Conservation (phyloP, 2,797 vertebrate genomes). For the Heterohyrax brucei region DNA sequence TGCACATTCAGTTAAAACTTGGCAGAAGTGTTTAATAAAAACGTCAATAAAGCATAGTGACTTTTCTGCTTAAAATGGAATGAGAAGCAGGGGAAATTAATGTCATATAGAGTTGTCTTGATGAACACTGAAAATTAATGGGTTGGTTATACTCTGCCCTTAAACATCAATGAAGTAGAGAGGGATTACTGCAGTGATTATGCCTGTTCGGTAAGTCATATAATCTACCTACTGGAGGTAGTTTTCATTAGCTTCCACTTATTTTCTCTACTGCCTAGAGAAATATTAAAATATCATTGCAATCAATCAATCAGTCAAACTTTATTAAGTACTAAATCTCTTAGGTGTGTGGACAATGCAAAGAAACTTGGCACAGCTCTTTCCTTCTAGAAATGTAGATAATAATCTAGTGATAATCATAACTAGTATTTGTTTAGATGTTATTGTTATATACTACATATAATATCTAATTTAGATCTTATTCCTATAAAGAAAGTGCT, state of each 20-base stretch:
- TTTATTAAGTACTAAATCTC: neutral
- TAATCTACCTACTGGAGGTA: conserved; percentile 21
- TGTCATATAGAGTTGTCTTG: neutral
- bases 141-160: neutral
- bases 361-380: neutral
- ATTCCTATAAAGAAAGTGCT: neutral
- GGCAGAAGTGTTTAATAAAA: neutral
- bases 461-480: conserved; percentile 21
- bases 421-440: conserved; percentile 5
- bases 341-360: neutral
- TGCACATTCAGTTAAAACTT: conserved; percentile 57
- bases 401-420: neutral
- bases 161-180: neutral
- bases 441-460: neutral
- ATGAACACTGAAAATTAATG: conserved; percentile 14
- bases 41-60: neutral
- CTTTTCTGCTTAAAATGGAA: conserved; percentile 48
- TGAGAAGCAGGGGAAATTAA: conserved; percentile 26
- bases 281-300: conserved; percentile 54
- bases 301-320: neutral
- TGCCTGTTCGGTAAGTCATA: conserved; percentile 14
- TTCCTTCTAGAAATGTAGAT: conserved; percentile 13
- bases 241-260: conserved; percentile 58
- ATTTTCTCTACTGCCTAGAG: conserved; percentile 60
- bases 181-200: neutral